Conservation (phyloP, 2,797 vertebrate species). For the Mastacembelus armatus region DNA sequence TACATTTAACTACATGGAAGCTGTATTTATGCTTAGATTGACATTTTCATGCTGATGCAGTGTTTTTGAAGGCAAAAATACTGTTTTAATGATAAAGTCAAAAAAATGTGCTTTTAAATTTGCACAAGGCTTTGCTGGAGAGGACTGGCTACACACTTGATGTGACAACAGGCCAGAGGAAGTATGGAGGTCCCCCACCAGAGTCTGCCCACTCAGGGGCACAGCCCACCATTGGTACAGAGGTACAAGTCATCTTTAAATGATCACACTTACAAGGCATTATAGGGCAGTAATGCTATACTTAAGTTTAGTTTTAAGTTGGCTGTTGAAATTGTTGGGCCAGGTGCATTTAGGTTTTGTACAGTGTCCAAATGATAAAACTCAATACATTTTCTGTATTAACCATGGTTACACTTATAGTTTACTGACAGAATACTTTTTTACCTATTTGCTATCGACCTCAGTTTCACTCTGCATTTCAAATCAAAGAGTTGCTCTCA, state of each 20-base stretch:
- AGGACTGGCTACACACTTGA: slow-evolving; percentile 98
- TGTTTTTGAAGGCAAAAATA: too few relatives aligned
- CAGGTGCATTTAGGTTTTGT: neutral
- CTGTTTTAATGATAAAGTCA: too few relatives aligned
- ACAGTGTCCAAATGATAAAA: slow-evolving; percentile 70
- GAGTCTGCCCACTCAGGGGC: slow-evolving; percentile 93
- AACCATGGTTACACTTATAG: slow-evolving; percentile 72
- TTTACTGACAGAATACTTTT: slow-evolving; percentile 70
- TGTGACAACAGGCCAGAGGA: slow-evolving; percentile 99
- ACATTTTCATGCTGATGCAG: too few relatives aligned
- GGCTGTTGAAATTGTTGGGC: neutral
- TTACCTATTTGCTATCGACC: neutral
- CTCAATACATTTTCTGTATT: slow-evolving; percentile 54
- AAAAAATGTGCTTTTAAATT: too few relatives aligned
- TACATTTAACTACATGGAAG: too few relatives aligned
- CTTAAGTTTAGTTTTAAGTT: neutral
- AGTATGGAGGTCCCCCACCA: slow-evolving; percentile 98
- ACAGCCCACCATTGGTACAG: slow-evolving; percentile 97
- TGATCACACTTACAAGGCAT: neutral
- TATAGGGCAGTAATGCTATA: neutral
- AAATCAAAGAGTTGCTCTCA: slow-evolving; percentile 12
- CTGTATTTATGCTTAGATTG: too few relatives aligned
- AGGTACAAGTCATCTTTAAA: slow-evolving; percentile 80
- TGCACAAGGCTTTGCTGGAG: slow-evolving; percentile 89
- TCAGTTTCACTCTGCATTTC: neutral